A percentile compares a stretch with the other conserved stretches of the same genome.
Conservation (phyloP, 2,113 vertebrate genomes). For the Gallinago jamesoni region DNA sequence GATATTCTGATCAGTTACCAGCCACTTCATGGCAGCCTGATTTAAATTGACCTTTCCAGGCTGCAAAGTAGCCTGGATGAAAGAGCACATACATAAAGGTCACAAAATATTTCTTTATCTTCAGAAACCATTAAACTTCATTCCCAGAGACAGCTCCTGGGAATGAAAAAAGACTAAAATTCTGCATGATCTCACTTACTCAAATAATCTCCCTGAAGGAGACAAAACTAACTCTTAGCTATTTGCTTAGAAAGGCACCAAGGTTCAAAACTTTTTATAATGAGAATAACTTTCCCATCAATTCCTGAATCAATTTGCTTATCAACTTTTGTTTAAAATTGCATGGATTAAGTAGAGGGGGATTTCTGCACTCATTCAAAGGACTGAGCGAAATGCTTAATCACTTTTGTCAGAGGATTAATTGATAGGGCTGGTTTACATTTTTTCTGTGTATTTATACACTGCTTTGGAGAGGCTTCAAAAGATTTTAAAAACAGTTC, state of each 20-base stretch:
- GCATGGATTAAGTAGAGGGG: not conserved
- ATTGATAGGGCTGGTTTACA: not conserved
- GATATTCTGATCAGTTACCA: not conserved
- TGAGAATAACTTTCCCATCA: not conserved
- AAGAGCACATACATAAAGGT: constrained; percentile 26
- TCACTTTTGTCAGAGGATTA: not conserved
- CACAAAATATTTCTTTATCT: constrained; percentile 49
- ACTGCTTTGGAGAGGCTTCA: not conserved
- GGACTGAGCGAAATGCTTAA: not conserved
- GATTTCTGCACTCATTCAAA: not conserved
- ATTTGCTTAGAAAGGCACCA: not conserved
- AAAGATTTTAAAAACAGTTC: not conserved
- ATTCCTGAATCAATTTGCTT: not conserved
- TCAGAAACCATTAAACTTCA: constrained; percentile 4
- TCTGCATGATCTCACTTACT: not conserved
- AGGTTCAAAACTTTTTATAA: not conserved
- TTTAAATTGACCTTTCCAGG: constrained; percentile 42
- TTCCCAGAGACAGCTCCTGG: not conserved
- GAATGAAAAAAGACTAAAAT: not conserved
- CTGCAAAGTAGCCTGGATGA: constrained; percentile 16
- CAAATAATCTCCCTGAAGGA: not conserved
- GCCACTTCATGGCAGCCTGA: not conserved
- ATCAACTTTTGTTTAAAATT: not conserved
- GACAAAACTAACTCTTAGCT: not conserved
- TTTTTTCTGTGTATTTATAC: not conserved